Percentiles rank a stretch among this genome's conserved stretches.
Conservation (phyloP, 2,888 invertebrate species). For the Perithous albicinctus region DNA sequence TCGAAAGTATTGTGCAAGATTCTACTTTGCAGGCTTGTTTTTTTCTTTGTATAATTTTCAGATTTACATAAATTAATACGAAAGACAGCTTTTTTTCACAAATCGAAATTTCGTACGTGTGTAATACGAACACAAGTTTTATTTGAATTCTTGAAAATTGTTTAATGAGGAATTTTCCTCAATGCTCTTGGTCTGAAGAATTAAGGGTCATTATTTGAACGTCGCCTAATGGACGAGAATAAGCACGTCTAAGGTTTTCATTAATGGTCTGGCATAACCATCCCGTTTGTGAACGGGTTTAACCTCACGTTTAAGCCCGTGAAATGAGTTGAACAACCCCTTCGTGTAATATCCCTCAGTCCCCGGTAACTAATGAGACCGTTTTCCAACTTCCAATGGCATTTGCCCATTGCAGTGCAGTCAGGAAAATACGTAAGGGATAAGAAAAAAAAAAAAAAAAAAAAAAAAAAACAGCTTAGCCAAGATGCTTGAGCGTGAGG, state of each 20-base stretch:
- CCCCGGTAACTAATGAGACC: slow-evolving; percentile 46
- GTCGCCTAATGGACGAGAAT: slow-evolving; percentile 22
- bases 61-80: too few relatives aligned
- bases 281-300: slow-evolving; percentile 31
- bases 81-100: too few relatives aligned
- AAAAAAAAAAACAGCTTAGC: background rate
- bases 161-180: background rate
- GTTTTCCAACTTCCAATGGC: slow-evolving; percentile 42
- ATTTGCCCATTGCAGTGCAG: background rate
- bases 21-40: too few relatives aligned
- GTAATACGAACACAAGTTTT: background rate
- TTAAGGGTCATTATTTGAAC: background rate
- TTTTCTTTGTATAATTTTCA: too few relatives aligned
- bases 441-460: too few relatives aligned
- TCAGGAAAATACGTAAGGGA: background rate
- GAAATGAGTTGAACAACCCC: background rate
- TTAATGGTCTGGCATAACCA: slow-evolving; percentile 9
- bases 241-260: slow-evolving; percentile 8
- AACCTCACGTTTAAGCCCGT: slow-evolving; percentile 1
- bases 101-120: background rate
- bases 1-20: too few relatives aligned
- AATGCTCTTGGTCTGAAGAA: background rate
- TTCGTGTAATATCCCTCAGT: slow-evolving; percentile 30
- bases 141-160: background rate
- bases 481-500: background rate